A percentile compares a stretch with the other conserved stretches of the same genome.
These are phyloP conservation scores for Antheraea assamensis DNA, from an alignment of 2,888 invertebrate species.

Conservation along the genomic window DNA sequence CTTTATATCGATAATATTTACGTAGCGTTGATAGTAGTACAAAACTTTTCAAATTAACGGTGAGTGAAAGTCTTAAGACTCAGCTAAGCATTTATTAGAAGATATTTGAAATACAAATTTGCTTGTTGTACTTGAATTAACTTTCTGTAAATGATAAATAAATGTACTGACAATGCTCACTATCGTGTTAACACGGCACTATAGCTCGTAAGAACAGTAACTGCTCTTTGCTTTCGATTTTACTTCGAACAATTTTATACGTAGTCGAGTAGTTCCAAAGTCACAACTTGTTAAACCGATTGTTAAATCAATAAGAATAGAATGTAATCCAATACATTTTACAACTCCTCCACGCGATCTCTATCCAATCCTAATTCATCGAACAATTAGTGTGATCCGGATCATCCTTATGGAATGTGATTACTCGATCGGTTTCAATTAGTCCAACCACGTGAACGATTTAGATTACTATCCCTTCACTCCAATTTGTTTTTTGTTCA, in stretches of 20 bases:
- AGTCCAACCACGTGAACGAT: not conserved
- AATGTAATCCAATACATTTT: conserved; percentile 5
- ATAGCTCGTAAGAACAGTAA: not conserved
- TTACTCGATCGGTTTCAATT: not conserved
- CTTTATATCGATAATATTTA: too few species aligned
- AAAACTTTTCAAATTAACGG: too few species aligned
- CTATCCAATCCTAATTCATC: not conserved
- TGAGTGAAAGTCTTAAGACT: too few species aligned
- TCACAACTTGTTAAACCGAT: not conserved
- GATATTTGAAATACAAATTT: too few species aligned
- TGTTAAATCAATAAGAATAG: not conserved
- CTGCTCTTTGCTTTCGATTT: not conserved
- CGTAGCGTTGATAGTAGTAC: too few species aligned
- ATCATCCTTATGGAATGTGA: conserved; percentile 8
- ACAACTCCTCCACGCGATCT: not conserved
- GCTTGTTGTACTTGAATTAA: too few species aligned
- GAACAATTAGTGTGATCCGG: conserved; percentile 7
- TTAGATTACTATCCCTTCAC: not conserved
- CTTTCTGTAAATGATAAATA: not conserved
- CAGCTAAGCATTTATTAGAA: too few species aligned
- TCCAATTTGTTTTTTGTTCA: not conserved
- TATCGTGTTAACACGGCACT: not conserved
- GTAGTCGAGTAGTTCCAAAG: too few species aligned
- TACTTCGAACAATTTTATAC: not conserved
- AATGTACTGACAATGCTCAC: not conserved